phyloP scores from a whole-genome alignment of 30 jellyfish, hydroid and myxozoan species.

The Rhopilema esculentum region DNA sequence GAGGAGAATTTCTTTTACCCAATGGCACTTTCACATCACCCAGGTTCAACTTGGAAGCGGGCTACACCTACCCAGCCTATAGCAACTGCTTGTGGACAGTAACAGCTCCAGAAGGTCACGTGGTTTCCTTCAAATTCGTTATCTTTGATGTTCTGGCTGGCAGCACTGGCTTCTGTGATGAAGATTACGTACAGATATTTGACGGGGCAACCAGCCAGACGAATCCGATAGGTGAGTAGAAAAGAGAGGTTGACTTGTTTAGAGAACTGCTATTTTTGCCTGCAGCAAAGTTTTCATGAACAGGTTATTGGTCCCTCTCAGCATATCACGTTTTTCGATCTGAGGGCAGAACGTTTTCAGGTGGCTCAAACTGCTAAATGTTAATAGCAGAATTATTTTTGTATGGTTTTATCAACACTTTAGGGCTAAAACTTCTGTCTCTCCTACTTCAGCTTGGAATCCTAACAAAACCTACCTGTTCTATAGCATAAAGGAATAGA shows the following conservation, averaged over 20 bases:
- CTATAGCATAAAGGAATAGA: too few species aligned
- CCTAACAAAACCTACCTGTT: too few species aligned
- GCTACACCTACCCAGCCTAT: constrained; percentile 88
- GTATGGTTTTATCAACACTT: too few species aligned
- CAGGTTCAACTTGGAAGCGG: constrained; percentile 64
- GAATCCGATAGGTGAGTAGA: constrained; percentile 68
- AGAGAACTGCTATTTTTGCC: too few species aligned
- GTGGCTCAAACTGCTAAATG: too few species aligned
- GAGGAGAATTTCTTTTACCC: constrained; percentile 75
- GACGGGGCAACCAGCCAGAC: constrained; percentile 79
- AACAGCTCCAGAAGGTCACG: constrained; percentile 66
- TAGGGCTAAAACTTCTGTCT: too few species aligned
- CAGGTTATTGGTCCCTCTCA: too few species aligned
- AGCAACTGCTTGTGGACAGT: constrained; percentile 90
- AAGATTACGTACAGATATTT: constrained; percentile 76
- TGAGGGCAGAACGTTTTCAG: too few species aligned
- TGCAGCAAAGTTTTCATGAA: too few species aligned
- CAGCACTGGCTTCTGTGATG: constrained; percentile 70
- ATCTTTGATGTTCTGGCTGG: constrained; percentile 80
- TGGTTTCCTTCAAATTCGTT: constrained; percentile 60
- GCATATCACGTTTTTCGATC: too few species aligned
- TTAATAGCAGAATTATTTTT: too few species aligned
- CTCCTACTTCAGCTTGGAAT: too few species aligned
- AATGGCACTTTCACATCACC: constrained; percentile 92
- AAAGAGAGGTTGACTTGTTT: neutral